A percentile compares a stretch with the other conserved stretches of the same genome.
These are phyloP conservation scores for Zosterops hypoxanthus DNA, from an alignment of 2,113 vertebrate species.

Conservation along the genomic window DNA sequence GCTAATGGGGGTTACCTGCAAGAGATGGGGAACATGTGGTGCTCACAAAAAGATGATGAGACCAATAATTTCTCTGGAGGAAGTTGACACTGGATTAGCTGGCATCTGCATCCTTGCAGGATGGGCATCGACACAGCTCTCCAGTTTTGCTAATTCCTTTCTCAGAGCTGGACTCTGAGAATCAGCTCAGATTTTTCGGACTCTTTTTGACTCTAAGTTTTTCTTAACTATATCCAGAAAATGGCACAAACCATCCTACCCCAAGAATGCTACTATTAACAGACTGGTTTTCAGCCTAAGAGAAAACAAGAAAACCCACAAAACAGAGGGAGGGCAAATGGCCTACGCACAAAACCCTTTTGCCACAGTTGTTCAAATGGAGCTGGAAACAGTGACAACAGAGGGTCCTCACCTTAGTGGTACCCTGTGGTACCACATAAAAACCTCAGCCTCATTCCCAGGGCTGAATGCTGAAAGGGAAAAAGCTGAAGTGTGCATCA, in stretches of 20 bases:
- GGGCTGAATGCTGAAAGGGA: not conserved
- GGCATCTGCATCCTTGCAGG: not conserved
- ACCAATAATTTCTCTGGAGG: not conserved
- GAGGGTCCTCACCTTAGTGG: not conserved
- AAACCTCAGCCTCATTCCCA: not conserved
- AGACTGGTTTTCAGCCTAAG: not conserved
- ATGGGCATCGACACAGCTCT: rapidly evolving
- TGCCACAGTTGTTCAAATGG: not conserved
- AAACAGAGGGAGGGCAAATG: not conserved
- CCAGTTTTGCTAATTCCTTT: not conserved
- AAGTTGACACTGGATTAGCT: not conserved
- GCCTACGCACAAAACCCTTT: not conserved
- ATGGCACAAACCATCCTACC: not conserved
- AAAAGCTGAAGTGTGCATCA: not conserved
- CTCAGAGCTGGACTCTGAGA: too few relatives aligned
- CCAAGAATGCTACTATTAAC: not conserved
- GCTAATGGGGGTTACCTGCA: not conserved
- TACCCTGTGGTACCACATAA: rapidly evolving
- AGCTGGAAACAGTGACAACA: not conserved
- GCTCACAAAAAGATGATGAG: not conserved
- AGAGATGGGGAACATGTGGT: not conserved
- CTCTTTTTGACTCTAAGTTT: not conserved
- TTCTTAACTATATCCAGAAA: not conserved
- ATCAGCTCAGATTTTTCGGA: not conserved
- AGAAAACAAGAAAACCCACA: not conserved